phyloP scores from a whole-genome alignment of 1,140 invertebrate genomes.

The Drosophila watanabei region DNA sequence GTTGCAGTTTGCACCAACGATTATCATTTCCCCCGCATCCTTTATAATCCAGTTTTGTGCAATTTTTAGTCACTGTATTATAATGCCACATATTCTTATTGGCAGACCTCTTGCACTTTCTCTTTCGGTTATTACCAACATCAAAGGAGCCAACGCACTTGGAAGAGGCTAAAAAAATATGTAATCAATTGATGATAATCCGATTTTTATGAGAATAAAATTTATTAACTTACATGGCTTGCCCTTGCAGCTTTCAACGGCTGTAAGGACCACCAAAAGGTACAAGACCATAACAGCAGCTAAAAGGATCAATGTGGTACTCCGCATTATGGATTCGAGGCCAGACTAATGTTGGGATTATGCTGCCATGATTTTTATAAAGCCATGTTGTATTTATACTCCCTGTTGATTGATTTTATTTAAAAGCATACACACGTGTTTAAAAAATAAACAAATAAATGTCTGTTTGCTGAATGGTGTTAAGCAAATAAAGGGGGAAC shows the following conservation, averaged over 20 bases:
- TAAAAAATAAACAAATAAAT: background rate
- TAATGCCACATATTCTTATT: constrained; percentile 37
- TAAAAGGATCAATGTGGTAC: constrained; percentile 10
- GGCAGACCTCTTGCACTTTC: constrained; percentile 13
- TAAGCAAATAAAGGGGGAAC: background rate
- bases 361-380: constrained; percentile 29
- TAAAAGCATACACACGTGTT: background rate
- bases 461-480: background rate
- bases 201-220: no score
- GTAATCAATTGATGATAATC: background rate
- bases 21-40: constrained; percentile 48
- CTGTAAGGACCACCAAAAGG: background rate
- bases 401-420: background rate
- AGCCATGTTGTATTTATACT: background rate
- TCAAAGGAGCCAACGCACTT: constrained; percentile 14
- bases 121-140: constrained; percentile 16
- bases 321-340: constrained; percentile 14
- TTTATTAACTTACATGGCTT: constrained; percentile 16
- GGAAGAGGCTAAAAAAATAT: background rate
- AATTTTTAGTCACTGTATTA: constrained; percentile 4
- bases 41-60: constrained; percentile 23
- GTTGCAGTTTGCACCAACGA: constrained; percentile 35
- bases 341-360: background rate
- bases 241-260: constrained; percentile 24
- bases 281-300: constrained; percentile 3